phyloP scores from a whole-genome alignment of 37 sponge, comb jelly and placozoan species.

The Tethya wilhelma region DNA sequence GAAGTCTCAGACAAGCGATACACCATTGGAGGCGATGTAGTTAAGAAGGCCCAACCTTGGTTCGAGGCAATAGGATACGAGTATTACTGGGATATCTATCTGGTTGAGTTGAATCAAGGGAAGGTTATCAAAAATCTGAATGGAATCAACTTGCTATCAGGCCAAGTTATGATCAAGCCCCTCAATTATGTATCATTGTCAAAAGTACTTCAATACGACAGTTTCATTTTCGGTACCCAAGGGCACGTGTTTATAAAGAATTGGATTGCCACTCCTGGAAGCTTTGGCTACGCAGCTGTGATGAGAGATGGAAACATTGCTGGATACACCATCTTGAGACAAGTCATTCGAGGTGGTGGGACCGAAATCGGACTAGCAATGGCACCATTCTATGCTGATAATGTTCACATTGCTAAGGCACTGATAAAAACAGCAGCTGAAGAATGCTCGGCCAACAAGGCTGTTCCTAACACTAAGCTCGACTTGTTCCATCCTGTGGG shows the following conservation, averaged over 20 bases:
- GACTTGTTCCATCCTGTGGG: slow-evolving; percentile 8
- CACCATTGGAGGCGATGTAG: not conserved
- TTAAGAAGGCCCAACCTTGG: not conserved
- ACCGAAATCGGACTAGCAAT: no score
- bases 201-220: not conserved
- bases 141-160: no score
- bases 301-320: not conserved
- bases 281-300: not conserved
- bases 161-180: no score
- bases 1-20: not conserved
- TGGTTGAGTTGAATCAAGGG: not conserved
- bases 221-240: no score
- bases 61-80: not conserved
- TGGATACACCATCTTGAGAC: not conserved
- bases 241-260: not conserved
- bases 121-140: no score
- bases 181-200: no score
- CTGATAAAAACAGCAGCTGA: slow-evolving; percentile 2
- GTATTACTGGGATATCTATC: not conserved
- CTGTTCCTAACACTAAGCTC: not conserved
- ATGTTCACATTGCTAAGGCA: no score
- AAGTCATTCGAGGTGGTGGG: no score
- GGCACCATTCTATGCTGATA: slow-evolving; percentile 8
- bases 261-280: slow-evolving; percentile 3
- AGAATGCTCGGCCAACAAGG: not conserved